A percentile compares a stretch with the other conserved stretches of the same genome.
Conservation (phyloP, 2,797 vertebrate species). For the Erpetoichthys calabaricus region DNA sequence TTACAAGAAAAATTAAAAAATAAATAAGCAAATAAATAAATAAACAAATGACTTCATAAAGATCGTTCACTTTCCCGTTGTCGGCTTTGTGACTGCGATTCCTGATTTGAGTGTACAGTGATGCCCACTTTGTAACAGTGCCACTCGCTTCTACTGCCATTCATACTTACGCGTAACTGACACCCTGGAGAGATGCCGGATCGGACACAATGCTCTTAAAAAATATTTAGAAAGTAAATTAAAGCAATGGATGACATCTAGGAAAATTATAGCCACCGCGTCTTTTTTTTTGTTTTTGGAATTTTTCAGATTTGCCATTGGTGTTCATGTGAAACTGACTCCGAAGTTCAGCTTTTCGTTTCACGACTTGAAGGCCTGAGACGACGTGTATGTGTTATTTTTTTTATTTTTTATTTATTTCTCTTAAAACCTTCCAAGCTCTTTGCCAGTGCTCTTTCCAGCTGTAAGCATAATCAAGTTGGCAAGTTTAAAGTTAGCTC, state of each 20-base stretch:
- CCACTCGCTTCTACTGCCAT: conserved; percentile 92
- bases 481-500: conserved; percentile 2
- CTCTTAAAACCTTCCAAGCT: conserved; percentile 33
- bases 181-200: conserved; percentile 94
- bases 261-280: conserved; percentile 85
- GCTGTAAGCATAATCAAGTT: not conserved
- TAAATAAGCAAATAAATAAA: conserved; percentile 45
- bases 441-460: conserved; percentile 9
- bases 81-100: too few relatives aligned
- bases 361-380: conserved; percentile 72
- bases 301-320: conserved; percentile 64
- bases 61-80: too few relatives aligned
- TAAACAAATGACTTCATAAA: conserved; percentile 62
- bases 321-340: conserved; percentile 52
- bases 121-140: conserved; percentile 91
- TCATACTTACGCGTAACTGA: conserved; percentile 93
- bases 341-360: conserved; percentile 41
- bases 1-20: conserved; percentile 52
- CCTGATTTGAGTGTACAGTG: conserved; percentile 80
- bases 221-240: too few relatives aligned
- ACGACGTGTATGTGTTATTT: conserved; percentile 51
- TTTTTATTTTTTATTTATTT: conserved; percentile 22
- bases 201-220: conserved; percentile 96
- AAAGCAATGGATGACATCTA: conserved; percentile 81
- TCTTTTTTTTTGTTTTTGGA: conserved; percentile 58